Evolutionary conservation across 53 echinoderm and acorn worm species (phyloP), one percentile per base, ranked within the genome.

Genomic region (Antedon mediterranea): DNA sequence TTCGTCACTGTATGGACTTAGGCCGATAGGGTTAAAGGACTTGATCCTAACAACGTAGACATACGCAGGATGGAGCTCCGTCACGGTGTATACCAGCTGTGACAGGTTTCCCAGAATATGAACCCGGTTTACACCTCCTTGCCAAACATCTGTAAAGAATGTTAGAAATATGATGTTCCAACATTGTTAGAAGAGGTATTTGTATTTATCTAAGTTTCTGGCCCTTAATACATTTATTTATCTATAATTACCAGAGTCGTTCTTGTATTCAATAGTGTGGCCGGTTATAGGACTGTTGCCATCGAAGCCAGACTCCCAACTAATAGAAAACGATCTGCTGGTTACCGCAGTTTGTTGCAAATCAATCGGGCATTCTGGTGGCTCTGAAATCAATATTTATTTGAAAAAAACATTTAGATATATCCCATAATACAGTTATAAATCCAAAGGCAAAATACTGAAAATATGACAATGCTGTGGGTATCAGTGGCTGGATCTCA

Each of bases 231-330:
- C n/a, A n/a, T n/a, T n/a, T 37, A 37, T 37, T 37, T 37, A 37
- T 28, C 15, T 14, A 15, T 6, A 43, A 81, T 82, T 71, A 93
- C 93, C 94, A 78, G 91, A 89, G 26, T 83, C 91, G 29, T 94
- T 94, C 43, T 95, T 98, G 74, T 92, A 98, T 70, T 98, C 98
- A 15, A 98, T 76, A 29, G 92, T 92, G 75, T 90, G 98, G 30
- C 98, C 98, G 73, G 87, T 98, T 44, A 92, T 82, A 6, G 90
- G 87, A 43, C 90, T 98, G 81, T 98, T 93, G 5, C 98, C 98
- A 44, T 98, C 89, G 71, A 92, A 98, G 30, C 84, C 90, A 3
- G 89, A 86, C 33, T 82, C 75, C 98, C 98, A 98, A 32, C 85
- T 79, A 28, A 98, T 79, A 18, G 88, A 78, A 5, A 83, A 86